Evolutionary conservation across 2,888 invertebrate species (phyloP), one percentile per base, ranked within the genome.

Genomic region (Drosophila anomelani): DNA sequence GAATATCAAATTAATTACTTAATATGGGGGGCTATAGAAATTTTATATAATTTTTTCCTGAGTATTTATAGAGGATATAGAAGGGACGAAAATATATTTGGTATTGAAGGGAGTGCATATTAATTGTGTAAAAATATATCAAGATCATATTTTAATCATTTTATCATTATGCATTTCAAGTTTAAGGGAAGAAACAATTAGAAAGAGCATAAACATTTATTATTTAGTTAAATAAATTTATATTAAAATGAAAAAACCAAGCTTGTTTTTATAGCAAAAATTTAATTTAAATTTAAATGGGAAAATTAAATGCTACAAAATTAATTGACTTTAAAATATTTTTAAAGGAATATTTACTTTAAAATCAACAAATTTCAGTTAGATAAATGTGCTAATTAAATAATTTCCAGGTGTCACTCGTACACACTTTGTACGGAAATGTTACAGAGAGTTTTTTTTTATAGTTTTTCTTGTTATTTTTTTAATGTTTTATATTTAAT

Each of bases 351-450:
- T 29, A 6, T n/a, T 10, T 1, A 5, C 10, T 5, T 47, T 5
- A 0, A 0, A 29, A 29, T 29, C 15, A 29, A 2, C 34, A 20
- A 5, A 51, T 32, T 53, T 3, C 20, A 0, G 13, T 4, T 4
- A 29, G 29, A 12, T 36, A 39, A 34, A 59, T 9, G 20, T 47
- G 29, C 32, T 34, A 54, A 43, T 34, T 60, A 60, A 12, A 53
- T 17, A 41, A 43, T 41, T 54, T 54, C 20, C 41, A 43, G 4
- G 9, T 60, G 60, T 54, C 60, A 34, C 60, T 20, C 23, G 38
- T 38, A 15, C 5, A 38, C 62, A 38, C 44, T 12, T 13, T 29
- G 36, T 17, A 46, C 26, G 51, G 61, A 64, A 64, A 64, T 64
- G 47, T 20, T 44, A 36, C 57, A 29, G 10, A 20, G n/a, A 20